Evolutionary conservation across 2,888 invertebrate genomes (phyloP).

Genomic region (Apomyelois bistriatella): DNA sequence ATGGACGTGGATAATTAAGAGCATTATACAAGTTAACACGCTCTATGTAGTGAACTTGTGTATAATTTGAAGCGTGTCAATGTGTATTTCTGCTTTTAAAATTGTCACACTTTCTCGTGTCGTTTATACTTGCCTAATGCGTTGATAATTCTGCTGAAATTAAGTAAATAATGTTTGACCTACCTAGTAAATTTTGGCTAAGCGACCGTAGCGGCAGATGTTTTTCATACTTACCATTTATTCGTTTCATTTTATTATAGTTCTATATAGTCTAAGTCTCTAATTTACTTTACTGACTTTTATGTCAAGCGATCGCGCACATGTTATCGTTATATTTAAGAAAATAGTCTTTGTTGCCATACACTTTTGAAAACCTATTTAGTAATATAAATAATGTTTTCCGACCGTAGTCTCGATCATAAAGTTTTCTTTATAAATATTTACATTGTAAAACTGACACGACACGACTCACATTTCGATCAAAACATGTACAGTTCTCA

Average conservation of each 20-base stretch:
- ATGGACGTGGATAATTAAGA: slow-evolving; percentile 10
- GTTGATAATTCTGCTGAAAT: neutral
- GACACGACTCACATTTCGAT: neutral
- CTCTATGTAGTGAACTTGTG: neutral
- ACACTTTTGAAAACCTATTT: too few species aligned
- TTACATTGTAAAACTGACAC: neutral
- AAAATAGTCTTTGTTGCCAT: too few species aligned
- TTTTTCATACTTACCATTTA: too few species aligned
- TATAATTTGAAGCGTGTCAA: slow-evolving; percentile 9
- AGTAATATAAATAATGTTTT: too few species aligned
- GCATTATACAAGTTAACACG: slow-evolving; percentile 6
- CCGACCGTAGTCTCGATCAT: too few species aligned
- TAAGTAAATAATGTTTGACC: neutral
- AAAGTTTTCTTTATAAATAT: neutral
- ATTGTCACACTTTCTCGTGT: neutral
- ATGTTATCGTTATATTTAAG: too few species aligned
- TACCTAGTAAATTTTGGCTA: neutral
- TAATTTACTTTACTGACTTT: too few species aligned
- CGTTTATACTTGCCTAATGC: neutral
- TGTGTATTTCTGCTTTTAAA: neutral
- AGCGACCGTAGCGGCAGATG: neutral
- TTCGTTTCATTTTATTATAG: too few species aligned
- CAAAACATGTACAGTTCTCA: neutral
- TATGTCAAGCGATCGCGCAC: too few species aligned
- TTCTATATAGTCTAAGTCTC: too few species aligned